These are phyloP conservation scores for Falco naumanni DNA, from an alignment of 2,797 vertebrate species.

Conservation along the genomic window DNA sequence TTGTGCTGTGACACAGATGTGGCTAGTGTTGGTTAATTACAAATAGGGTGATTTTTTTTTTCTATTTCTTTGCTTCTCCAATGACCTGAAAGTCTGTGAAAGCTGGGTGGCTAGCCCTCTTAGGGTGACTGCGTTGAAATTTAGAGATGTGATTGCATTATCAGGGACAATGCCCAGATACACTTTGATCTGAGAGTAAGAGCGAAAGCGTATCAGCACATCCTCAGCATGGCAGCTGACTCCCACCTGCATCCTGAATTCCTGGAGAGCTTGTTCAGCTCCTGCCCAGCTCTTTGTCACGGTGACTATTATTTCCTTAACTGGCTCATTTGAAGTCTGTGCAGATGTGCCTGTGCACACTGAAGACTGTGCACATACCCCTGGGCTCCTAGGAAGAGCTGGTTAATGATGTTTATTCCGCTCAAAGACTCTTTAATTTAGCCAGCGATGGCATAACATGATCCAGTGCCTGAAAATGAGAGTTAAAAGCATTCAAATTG, in stretches of 20 bases:
- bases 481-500: neutral
- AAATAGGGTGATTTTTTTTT: neutral
- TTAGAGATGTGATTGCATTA: neutral
- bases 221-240: accelerated
- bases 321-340: neutral
- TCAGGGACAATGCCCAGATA: neutral
- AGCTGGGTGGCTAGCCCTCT: neutral
- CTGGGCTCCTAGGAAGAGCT: neutral
- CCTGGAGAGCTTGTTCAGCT: neutral
- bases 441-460: neutral
- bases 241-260: neutral
- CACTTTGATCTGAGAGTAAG: neutral
- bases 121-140: neutral
- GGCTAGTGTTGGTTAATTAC: neutral
- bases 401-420: neutral
- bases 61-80: neutral
- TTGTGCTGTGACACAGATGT: neutral
- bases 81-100: neutral
- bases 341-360: neutral
- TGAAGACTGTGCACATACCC: neutral
- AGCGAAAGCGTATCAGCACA: accelerated
- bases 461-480: neutral
- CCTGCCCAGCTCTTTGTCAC: neutral
- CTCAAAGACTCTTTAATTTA: neutral
- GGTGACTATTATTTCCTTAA: neutral